Percentiles rank a stretch among this genome's conserved stretches.
These are phyloP conservation scores for Lytechinus variegatus DNA, from an alignment of 35 echinoderm and acorn worm species.

Conservation along the genomic window DNA sequence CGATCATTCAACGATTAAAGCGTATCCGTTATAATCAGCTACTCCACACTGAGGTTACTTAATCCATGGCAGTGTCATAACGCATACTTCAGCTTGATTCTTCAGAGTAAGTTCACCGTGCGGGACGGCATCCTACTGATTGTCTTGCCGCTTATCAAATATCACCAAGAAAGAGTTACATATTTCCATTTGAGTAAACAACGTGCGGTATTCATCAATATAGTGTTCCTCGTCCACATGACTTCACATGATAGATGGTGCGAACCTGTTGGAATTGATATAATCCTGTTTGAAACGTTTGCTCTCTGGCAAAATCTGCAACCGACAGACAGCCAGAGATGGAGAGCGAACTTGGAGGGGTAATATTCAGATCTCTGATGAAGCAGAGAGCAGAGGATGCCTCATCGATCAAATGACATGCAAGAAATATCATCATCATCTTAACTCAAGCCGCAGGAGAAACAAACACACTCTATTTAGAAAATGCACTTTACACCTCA, in stretches of 20 bases:
- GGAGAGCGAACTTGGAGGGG: neutral
- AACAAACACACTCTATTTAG: too few relatives aligned
- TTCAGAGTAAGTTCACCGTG: neutral
- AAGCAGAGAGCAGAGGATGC: neutral
- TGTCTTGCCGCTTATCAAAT: neutral
- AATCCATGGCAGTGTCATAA: neutral
- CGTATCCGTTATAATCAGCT: neutral
- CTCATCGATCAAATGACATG: neutral
- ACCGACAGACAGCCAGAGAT: neutral
- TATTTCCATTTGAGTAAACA: neutral
- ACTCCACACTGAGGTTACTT: neutral
- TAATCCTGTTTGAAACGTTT: neutral
- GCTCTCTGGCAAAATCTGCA: neutral
- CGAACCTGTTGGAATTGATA: neutral
- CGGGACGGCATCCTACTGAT: neutral
- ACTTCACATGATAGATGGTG: neutral
- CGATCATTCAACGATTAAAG: neutral
- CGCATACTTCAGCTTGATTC: neutral
- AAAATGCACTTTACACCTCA: too few relatives aligned
- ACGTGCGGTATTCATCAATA: too few relatives aligned
- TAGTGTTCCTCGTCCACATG: neutral
- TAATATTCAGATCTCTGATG: neutral
- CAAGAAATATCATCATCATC: neutral
- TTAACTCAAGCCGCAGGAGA: neutral
- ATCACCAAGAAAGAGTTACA: neutral